These are phyloP conservation scores for Lates calcarifer DNA, from an alignment of 2,113 vertebrate genomes.

Conservation along the genomic window DNA sequence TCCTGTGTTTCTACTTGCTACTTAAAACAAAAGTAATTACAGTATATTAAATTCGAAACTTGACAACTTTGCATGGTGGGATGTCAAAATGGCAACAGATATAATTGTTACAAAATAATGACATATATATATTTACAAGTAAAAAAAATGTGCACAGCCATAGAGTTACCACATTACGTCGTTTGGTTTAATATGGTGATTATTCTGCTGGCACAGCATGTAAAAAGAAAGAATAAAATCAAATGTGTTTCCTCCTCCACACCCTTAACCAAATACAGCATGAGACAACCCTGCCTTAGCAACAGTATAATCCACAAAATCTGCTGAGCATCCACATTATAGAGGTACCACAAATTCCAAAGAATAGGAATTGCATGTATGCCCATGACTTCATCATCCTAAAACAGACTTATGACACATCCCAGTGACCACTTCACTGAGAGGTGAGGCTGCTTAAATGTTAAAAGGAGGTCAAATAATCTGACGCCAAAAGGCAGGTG, in stretches of 20 bases:
- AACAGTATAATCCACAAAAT: conserved; percentile 19
- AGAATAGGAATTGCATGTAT: conserved; percentile 28
- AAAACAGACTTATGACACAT: conserved; percentile 31
- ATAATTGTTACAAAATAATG: background rate
- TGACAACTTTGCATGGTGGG: background rate
- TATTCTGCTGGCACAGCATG: conserved; percentile 14
- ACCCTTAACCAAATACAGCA: conserved; percentile 26
- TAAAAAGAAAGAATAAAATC: background rate
- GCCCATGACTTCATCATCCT: conserved; percentile 49
- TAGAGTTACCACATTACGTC: background rate
- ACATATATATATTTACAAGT: background rate
- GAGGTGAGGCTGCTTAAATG: conserved; percentile 33
- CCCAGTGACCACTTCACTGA: background rate
- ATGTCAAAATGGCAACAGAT: too few species aligned
- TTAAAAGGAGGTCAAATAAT: background rate
- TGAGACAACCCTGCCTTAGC: conserved; percentile 10
- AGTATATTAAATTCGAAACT: background rate
- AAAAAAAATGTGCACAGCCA: background rate
- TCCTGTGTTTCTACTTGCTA: background rate
- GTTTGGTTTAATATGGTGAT: background rate
- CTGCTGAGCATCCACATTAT: conserved; percentile 52
- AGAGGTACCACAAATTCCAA: conserved; percentile 50
- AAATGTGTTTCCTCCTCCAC: conserved; percentile 1
- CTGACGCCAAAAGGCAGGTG: conserved; percentile 42
- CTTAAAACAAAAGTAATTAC: background rate